phyloP scores from a whole-genome alignment of 1,140 invertebrate species.

The Oncopeltus fasciatus region DNA sequence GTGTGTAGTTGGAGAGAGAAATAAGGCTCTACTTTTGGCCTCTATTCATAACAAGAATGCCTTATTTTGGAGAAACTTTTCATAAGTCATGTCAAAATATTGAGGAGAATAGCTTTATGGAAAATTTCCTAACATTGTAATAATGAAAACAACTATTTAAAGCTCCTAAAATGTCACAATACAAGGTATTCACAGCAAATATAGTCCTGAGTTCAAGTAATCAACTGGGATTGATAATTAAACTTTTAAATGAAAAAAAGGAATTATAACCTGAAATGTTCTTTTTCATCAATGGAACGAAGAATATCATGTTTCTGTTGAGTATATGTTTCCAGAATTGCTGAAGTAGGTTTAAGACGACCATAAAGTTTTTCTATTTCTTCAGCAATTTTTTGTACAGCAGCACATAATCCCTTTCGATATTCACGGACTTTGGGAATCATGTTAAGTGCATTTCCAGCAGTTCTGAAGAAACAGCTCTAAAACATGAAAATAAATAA shows the following conservation, averaged over 20 bases:
- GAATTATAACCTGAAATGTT: slow-evolving; percentile 25
- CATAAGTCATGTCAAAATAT: too few relatives aligned
- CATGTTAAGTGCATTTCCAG: slow-evolving; percentile 19
- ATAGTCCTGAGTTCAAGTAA: too few relatives aligned
- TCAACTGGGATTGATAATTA: too few relatives aligned
- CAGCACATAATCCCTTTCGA: slow-evolving; percentile 12
- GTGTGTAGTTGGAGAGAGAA: too few relatives aligned
- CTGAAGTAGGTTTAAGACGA: slow-evolving; percentile 39
- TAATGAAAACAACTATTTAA: too few relatives aligned
- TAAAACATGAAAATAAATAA: slow-evolving; percentile 9
- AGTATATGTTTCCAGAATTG: slow-evolving; percentile 37
- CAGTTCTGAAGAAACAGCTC: slow-evolving; percentile 23
- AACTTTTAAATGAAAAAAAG: background rate
- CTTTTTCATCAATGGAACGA: slow-evolving; percentile 24
- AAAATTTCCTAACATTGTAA: too few relatives aligned
- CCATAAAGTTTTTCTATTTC: slow-evolving; percentile 44
- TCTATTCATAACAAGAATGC: too few relatives aligned
- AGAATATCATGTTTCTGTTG: slow-evolving; percentile 39
- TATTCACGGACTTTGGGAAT: slow-evolving; percentile 17
- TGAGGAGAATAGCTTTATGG: too few relatives aligned
- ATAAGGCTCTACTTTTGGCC: too few relatives aligned
- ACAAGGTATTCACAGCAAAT: background rate
- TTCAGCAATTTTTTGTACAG: slow-evolving; percentile 36
- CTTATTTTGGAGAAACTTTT: too few relatives aligned
- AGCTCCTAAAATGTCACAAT: background rate